Conservation (phyloP, 2,888 invertebrate species). For the Apodemia zela region DNA sequence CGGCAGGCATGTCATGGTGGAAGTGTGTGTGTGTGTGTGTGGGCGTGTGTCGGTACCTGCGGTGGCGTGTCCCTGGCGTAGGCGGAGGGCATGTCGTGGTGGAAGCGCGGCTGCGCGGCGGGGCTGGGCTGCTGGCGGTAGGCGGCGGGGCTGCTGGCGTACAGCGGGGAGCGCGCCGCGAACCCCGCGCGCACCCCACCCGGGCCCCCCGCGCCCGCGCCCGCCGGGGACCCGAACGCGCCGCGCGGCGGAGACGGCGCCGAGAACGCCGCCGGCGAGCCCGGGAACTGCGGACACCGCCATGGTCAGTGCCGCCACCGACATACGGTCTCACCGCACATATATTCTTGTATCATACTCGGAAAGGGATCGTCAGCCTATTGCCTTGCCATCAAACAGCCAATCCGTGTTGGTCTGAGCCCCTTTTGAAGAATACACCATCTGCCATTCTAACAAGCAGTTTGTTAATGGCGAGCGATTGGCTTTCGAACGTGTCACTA, state of each 20-base stretch:
- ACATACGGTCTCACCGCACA: too few species aligned
- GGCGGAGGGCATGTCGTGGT: slow-evolving; percentile 34
- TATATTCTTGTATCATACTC: too few species aligned
- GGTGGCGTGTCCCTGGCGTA: slow-evolving; percentile 32
- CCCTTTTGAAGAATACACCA: too few species aligned
- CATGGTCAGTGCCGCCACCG: neutral
- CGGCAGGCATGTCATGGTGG: slow-evolving; percentile 36
- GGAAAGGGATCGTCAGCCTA: too few species aligned
- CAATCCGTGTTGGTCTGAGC: too few species aligned
- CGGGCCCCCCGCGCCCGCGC: slow-evolving; percentile 23
- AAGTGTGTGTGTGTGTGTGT: slow-evolving; percentile 14
- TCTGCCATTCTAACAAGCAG: too few species aligned
- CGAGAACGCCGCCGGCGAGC: slow-evolving; percentile 49
- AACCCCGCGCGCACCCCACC: slow-evolving; percentile 36
- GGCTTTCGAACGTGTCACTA: too few species aligned
- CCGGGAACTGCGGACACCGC: slow-evolving; percentile 45
- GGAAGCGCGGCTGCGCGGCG: slow-evolving; percentile 34
- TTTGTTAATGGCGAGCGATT: too few species aligned
- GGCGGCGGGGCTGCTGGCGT: slow-evolving; percentile 36
- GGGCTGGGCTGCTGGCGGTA: slow-evolving; percentile 51
- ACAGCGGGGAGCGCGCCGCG: slow-evolving; percentile 54
- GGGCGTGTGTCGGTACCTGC: slow-evolving; percentile 39
- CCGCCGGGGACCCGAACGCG: slow-evolving; percentile 36
- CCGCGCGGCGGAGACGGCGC: slow-evolving; percentile 36
- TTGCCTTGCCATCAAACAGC: too few species aligned